Evolutionary conservation across 2,797 vertebrate genomes (phyloP), one percentile per base, ranked within the genome.

Genomic region (Eurystomus glaucurus): DNA sequence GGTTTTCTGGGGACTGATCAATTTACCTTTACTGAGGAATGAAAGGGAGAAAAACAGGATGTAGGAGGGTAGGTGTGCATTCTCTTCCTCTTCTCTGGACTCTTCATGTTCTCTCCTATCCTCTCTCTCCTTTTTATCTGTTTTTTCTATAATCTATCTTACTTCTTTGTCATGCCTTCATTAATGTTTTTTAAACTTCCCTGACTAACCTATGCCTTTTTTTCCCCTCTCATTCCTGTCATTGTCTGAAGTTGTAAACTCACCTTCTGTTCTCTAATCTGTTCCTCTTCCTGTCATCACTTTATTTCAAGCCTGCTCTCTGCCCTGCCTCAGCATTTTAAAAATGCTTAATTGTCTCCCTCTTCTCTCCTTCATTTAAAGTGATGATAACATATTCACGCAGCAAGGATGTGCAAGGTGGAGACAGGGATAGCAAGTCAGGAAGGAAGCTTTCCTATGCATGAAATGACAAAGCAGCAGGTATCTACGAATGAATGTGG

Each of bases 241-340:
- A 45, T 48, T 92, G 77, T 91, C 74, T 65, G 58, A 85, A 94
- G 70, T 14, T 72, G 46, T 92, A 94, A 85, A 95, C 88, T 94
- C n/a, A 41, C 46, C n/a, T 94, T 58, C 66, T 85, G 37, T 88
- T 94, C 74, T 85, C 46, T 72, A 62, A 86, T 89, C 37, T 66
- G 22, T 62, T 92, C 45, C 50, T 92, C 39, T 90, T 95, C 62
- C 33, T 92, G 51, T 55, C 81, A 87, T 79, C 28, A 33, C 39
- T 91, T 92, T 74, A 75, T 89, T 94, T 93, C 88, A 92, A 85
- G 16, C 39, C 25, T 62, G 12, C 66, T 95, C 41, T 86, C 21
- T 88, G 41, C 19, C 48, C 33, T 92, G 37, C 39, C 51, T 93
- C 66, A 82, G 70, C 66, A 55, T 85, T 92, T 96, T 82, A 51